Base-by-base conservation (phyloP, 2,888 invertebrate genomes). In the Oxycera nigricornis region DNA sequence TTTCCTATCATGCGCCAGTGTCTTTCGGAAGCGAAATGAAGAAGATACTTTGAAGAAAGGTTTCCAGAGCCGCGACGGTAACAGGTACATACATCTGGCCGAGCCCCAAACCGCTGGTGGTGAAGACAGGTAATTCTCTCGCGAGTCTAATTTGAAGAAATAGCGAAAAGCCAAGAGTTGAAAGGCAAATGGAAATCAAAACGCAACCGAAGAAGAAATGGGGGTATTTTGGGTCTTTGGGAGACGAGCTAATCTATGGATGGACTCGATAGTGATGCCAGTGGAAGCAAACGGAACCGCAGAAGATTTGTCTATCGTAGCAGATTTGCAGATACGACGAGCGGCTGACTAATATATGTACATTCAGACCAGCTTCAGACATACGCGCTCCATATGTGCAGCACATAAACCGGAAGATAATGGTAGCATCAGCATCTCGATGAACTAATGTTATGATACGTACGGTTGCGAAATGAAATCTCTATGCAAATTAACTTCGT, bases 1-100 rank as follows among this genome's bases (percentile, higher is more conserved):
- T 78, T 78, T 78, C 78, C 76, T 78, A 75, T 76, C 62, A 52
- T 22, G 9, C 41, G 17, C 55, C 24, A 55, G 31, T 24, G 65
- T 65, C 65, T 65, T 65, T 39, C 24, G 65, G 39, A 39, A 35
- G 65, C 52, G 70, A 70, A 55, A 52, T 70, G 70, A 70, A 70
- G 70, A 70, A 70, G 70, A 70, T 70, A 70, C 70, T 20, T 52
- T 17, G 39, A 31, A 62, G 39, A 62, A n/a, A n/a, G n/a, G n/a
- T 62, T 62, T 55, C 39, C 41, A 67, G 62, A 65, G 39, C 41
- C 11, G 35, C 31, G 14, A 26, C 70, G 30, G 24, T 20, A 70
- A 70, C 31, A 70, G 70, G 52, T 70, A 24, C 14, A 28, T n/a
- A 39, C 24, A 65, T 41, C 22, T 28, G 59, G 35, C 39, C 2